These are phyloP conservation scores for Hypselothyrea guttata DNA, from an alignment of 2,888 invertebrate species.

Conservation along the genomic window DNA sequence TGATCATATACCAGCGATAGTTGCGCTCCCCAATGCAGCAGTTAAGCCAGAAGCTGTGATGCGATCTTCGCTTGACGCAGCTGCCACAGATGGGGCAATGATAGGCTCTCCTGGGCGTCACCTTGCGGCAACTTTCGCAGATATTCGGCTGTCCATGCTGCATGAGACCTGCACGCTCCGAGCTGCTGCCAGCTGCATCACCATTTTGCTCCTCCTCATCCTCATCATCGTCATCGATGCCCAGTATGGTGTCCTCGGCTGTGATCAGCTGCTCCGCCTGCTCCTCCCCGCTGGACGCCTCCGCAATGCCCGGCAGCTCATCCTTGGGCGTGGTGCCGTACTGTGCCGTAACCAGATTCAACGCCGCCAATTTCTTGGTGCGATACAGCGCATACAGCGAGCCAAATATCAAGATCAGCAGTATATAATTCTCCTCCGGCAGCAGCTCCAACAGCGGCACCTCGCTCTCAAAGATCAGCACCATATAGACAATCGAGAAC, in stretches of 20 bases:
- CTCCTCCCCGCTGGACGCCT: constrained; percentile 79
- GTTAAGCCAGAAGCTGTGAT: constrained; percentile 92
- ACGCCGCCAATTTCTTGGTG: constrained; percentile 68
- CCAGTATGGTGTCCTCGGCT: constrained; percentile 58
- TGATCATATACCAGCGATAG: constrained; percentile 88
- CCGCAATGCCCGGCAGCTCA: constrained; percentile 77
- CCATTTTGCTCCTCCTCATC: constrained; percentile 33
- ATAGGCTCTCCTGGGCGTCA: constrained; percentile 86
- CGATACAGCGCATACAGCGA: constrained; percentile 72
- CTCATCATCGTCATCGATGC: constrained; percentile 63
- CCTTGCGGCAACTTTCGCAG: constrained; percentile 86
- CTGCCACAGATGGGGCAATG: constrained; percentile 93
- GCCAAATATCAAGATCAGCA: constrained; percentile 81
- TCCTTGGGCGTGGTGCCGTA: constrained; percentile 74
- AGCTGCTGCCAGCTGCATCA: constrained; percentile 9
- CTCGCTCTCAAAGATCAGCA: constrained; percentile 88
- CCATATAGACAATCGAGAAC: constrained; percentile 86
- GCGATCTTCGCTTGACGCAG: constrained; percentile 90
- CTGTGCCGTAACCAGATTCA: constrained; percentile 78
- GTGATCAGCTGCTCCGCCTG: constrained; percentile 64
- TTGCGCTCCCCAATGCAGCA: constrained; percentile 93
- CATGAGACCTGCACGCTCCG: constrained; percentile 68
- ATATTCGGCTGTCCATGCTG: constrained; percentile 76
- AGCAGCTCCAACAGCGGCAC: constrained; percentile 88
- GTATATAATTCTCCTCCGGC: constrained; percentile 85